Evolutionary conservation across 2,113 vertebrate genomes (phyloP).

Genomic region (Falcunculus frontatus): DNA sequence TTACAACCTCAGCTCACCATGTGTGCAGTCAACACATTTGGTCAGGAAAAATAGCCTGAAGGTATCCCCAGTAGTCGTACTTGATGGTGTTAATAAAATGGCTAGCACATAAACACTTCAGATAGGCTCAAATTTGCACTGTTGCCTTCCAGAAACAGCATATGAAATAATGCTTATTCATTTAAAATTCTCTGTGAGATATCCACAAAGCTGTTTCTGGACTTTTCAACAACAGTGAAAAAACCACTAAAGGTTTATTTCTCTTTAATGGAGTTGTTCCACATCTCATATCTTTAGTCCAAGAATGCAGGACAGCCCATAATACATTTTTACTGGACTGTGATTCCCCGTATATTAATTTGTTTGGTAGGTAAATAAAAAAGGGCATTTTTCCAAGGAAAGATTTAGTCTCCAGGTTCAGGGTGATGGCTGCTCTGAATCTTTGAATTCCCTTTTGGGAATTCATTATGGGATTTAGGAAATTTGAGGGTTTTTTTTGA

Average conservation of each 20-base stretch:
- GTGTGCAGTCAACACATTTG: background rate
- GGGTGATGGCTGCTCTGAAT: background rate
- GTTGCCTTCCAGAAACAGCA: background rate
- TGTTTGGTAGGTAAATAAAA: slow-evolving; percentile 5
- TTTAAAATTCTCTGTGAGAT: background rate
- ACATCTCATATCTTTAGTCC: background rate
- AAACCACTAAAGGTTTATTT: background rate
- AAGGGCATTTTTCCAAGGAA: background rate
- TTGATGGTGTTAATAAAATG: background rate
- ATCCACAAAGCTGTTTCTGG: background rate
- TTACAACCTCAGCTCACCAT: background rate
- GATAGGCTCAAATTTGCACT: background rate
- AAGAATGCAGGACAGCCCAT: background rate
- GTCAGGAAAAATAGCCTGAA: background rate
- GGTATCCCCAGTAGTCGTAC: background rate
- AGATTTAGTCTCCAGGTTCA: background rate
- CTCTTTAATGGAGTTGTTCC: background rate
- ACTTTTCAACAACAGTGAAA: background rate
- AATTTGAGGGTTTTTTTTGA: background rate
- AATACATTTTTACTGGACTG: background rate
- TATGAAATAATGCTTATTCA: background rate
- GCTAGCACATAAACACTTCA: background rate
- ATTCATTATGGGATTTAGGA: background rate
- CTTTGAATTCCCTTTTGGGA: background rate
- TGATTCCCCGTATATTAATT: background rate